Percentiles rank a stretch among this genome's conserved stretches.
phyloP scores from a whole-genome alignment of 2,888 invertebrate genomes.

The Oegoconia quadripuncta region DNA sequence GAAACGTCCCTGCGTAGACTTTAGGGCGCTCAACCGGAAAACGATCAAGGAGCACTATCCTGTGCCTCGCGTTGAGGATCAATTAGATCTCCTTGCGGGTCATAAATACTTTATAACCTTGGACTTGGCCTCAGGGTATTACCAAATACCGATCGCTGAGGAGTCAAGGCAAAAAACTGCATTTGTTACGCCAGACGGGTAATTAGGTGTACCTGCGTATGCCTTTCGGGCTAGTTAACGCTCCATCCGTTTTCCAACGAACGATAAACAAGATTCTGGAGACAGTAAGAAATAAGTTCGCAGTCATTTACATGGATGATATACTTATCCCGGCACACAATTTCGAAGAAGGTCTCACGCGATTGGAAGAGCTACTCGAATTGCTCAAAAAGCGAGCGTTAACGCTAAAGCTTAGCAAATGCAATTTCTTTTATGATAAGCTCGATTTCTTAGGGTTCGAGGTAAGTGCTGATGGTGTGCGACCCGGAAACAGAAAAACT shows the following conservation, averaged over 20 bases:
- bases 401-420: slow-evolving; percentile 11
- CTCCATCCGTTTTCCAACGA: slow-evolving; percentile 1
- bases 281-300: neutral
- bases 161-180: slow-evolving; percentile 33
- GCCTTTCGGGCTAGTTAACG: slow-evolving; percentile 2
- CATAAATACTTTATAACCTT: slow-evolving; percentile 14
- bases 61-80: slow-evolving; percentile 7
- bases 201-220: slow-evolving; percentile 36
- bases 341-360: neutral
- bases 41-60: slow-evolving; percentile 22
- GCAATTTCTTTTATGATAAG: slow-evolving; percentile 6
- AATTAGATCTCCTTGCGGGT: slow-evolving; percentile 7
- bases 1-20: slow-evolving; percentile 23
- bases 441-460: slow-evolving; percentile 12
- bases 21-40: slow-evolving; percentile 19
- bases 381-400: neutral
- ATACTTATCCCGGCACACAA: no score
- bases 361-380: slow-evolving; percentile 1
- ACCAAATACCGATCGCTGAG: no score
- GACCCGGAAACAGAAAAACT: slow-evolving; percentile 8
- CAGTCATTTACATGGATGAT: neutral
- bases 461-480: slow-evolving; percentile 4
- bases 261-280: neutral
- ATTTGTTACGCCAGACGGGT: slow-evolving; percentile 42
- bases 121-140: slow-evolving; percentile 22